A percentile compares a stretch with the other conserved stretches of the same genome.
phyloP scores from a whole-genome alignment of 2,113 vertebrate species.

The Centropus unirufus region DNA sequence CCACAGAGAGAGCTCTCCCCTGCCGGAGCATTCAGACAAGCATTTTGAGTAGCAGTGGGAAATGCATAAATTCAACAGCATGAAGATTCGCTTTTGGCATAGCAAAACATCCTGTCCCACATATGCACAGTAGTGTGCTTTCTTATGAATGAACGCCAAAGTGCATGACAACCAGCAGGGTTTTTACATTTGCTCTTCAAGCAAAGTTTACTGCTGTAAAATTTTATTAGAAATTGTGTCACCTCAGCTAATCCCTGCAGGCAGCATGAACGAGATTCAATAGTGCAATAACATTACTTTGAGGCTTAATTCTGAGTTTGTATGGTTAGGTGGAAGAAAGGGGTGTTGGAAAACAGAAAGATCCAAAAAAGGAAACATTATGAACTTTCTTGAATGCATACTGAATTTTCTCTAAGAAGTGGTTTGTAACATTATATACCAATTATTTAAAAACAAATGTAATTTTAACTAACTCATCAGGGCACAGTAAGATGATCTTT shows the following conservation, averaged over 20 bases:
- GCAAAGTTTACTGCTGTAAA: constrained; percentile 27
- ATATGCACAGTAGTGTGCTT: constrained; percentile 23
- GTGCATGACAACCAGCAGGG: constrained; percentile 16
- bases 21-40: constrained; percentile 59
- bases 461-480: not conserved
- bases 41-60: constrained; percentile 70
- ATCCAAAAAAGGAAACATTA: not conserved
- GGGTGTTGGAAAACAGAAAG: not conserved
- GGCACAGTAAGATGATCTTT: not conserved
- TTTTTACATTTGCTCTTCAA: constrained; percentile 47
- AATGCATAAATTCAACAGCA: constrained; percentile 73
- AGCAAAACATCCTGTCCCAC: constrained; percentile 43
- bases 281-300: not conserved
- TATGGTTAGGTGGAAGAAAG: not conserved
- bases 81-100: constrained; percentile 40
- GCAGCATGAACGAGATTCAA: constrained; percentile 5
- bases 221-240: constrained; percentile 55
- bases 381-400: not conserved
- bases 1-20: not conserved
- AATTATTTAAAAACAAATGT: not conserved
- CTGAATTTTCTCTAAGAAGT: not conserved
- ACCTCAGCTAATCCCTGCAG: constrained; percentile 37
- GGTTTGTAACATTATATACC: not conserved
- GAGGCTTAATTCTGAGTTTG: not conserved
- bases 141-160: constrained; percentile 66